Conservation (phyloP, 2,888 invertebrate species). For the Melanargia galathea region DNA sequence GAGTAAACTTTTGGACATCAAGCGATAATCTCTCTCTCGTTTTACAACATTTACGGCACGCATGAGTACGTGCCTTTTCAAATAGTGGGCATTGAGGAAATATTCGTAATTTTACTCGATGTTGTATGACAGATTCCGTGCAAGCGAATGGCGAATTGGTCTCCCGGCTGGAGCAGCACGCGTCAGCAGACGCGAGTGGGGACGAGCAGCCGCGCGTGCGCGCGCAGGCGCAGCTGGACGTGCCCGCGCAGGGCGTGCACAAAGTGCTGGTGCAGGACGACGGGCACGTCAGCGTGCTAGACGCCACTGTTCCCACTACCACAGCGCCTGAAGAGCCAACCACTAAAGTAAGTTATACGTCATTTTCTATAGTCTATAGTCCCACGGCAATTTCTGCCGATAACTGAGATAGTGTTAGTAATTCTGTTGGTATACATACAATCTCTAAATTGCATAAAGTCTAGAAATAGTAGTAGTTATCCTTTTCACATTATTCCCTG, state of each 20-base stretch:
- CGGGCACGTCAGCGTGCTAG: slow-evolving; percentile 60
- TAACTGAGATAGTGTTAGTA: too few species aligned
- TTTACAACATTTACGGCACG: too few species aligned
- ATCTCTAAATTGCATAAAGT: too few species aligned
- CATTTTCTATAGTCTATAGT: not conserved
- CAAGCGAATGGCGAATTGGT: slow-evolving; percentile 69
- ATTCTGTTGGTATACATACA: too few species aligned
- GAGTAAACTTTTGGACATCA: too few species aligned
- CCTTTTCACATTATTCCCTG: too few species aligned
- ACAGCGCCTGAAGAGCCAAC: slow-evolving; percentile 64
- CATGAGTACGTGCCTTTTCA: too few species aligned
- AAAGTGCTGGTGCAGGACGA: slow-evolving; percentile 75
- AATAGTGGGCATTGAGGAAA: not conserved
- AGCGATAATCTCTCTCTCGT: too few species aligned
- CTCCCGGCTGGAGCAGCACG: slow-evolving; percentile 70
- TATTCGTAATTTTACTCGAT: not conserved
- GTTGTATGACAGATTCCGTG: slow-evolving; percentile 57
- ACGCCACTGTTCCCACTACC: slow-evolving; percentile 54
- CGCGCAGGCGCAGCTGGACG: slow-evolving; percentile 79
- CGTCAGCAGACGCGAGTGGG: slow-evolving; percentile 60
- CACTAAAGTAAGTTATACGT: slow-evolving; percentile 59
- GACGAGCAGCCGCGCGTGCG: slow-evolving; percentile 72
- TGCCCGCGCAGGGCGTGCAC: slow-evolving; percentile 82
- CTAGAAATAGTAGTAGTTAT: too few species aligned
- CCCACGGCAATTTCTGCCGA: too few species aligned